These are phyloP conservation scores for Sceliomorpha sp. DNA, from an alignment of 2,888 invertebrate species.

Conservation along the genomic window DNA sequence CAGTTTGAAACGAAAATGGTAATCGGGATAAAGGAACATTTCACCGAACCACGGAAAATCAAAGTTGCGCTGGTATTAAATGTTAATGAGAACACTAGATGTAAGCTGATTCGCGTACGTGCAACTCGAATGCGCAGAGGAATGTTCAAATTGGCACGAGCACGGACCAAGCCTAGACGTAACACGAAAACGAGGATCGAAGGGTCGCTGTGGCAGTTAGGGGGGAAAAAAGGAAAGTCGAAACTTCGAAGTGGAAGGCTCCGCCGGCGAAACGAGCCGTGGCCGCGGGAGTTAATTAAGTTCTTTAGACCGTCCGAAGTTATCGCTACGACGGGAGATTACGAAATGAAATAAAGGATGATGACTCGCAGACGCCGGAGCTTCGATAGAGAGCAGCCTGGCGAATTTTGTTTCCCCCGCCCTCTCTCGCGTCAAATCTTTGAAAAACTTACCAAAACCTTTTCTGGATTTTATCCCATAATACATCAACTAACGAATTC, in stretches of 20 bases:
- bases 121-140: conserved; percentile 8
- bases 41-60: conserved; percentile 69
- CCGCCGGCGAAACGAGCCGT: conserved; percentile 48
- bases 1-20: conserved; percentile 65
- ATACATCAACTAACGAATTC: conserved; percentile 5
- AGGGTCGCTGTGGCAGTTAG: conserved; percentile 29
- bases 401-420: conserved; percentile 25
- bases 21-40: conserved; percentile 66
- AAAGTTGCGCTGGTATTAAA: conserved; percentile 73
- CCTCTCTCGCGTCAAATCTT: conserved; percentile 22
- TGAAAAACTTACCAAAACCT: conserved; percentile 32
- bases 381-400: conserved; percentile 16
- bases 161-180: conserved; percentile 6
- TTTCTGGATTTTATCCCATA: conserved; percentile 41
- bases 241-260: conserved; percentile 24
- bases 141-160: conserved; percentile 21
- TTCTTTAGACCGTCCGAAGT: conserved; percentile 53
- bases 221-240: conserved; percentile 34
- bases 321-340: conserved; percentile 55
- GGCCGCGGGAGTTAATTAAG: conserved; percentile 57
- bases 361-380: conserved; percentile 43
- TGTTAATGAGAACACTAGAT: conserved; percentile 67
- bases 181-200: conserved; percentile 45
- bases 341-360: conserved; percentile 54
- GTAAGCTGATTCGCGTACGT: conserved; percentile 34